A percentile compares a stretch with the other conserved stretches of the same genome.
Conservation (phyloP, 2,113 vertebrate species). For the Alligator sinensis region DNA sequence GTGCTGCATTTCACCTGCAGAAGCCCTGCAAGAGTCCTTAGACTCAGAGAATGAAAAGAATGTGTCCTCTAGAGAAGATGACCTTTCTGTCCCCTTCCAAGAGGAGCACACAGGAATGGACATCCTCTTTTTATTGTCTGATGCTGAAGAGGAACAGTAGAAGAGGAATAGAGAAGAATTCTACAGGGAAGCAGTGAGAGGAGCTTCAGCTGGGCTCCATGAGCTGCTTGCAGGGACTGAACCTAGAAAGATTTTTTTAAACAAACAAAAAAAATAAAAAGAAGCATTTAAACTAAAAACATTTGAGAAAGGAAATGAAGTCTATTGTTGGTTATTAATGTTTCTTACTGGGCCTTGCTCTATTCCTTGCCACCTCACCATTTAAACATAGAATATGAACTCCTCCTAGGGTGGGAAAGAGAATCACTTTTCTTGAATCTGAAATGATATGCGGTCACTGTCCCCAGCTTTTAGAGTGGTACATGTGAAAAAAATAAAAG, state of each 20-base stretch:
- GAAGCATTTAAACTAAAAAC: neutral
- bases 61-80: neutral
- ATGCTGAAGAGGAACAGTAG: neutral
- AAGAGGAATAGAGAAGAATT: neutral
- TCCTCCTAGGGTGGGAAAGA: neutral
- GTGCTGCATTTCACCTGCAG: neutral
- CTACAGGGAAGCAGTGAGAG: neutral
- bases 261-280: neutral
- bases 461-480: neutral
- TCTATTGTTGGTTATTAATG: neutral
- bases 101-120: neutral
- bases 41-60: neutral
- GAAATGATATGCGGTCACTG: neutral
- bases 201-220: accelerated
- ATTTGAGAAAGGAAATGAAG: neutral
- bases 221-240: neutral
- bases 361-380: neutral
- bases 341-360: no score
- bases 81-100: neutral
- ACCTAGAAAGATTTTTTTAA: neutral
- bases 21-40: neutral
- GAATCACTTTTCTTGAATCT: neutral
- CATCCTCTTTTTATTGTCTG: accelerated
- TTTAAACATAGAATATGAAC: neutral
- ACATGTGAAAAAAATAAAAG: neutral